A percentile compares a stretch with the other conserved stretches of the same genome.
Evolutionary conservation across 2,113 vertebrate genomes (phyloP).

Genomic region (Hippopotamus amphibius): DNA sequence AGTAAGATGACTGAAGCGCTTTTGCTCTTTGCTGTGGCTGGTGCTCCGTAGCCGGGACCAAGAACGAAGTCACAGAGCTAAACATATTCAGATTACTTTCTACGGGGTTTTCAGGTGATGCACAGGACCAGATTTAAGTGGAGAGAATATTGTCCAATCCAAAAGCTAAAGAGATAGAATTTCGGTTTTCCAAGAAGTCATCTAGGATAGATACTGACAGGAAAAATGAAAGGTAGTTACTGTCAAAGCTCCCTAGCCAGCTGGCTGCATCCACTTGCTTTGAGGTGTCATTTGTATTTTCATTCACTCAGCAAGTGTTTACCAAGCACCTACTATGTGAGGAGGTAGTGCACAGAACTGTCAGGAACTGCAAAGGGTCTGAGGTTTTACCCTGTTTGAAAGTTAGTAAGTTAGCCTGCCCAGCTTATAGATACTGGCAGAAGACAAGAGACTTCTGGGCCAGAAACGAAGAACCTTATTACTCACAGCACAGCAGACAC

Average conservation of each 20-base stretch:
- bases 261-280: background rate
- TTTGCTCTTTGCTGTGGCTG: background rate
- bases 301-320: background rate
- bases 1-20: fast-evolving
- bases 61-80: background rate
- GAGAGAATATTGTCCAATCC: background rate
- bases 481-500: background rate
- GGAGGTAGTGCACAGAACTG: background rate
- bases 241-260: background rate
- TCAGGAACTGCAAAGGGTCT: background rate
- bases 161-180: background rate
- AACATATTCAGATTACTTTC: background rate
- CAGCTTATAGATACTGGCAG: too few species aligned
- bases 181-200: background rate
- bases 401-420: background rate
- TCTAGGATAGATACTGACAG: background rate
- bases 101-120: background rate
- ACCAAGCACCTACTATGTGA: background rate
- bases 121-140: background rate
- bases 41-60: background rate
- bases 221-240: background rate
- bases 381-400: background rate
- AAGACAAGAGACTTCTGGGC: background rate
- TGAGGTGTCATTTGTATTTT: background rate
- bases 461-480: background rate